A percentile compares a stretch with the other conserved stretches of the same genome.
phyloP scores from a whole-genome alignment of 2,113 vertebrate genomes.

The Sorex fumeus region DNA sequence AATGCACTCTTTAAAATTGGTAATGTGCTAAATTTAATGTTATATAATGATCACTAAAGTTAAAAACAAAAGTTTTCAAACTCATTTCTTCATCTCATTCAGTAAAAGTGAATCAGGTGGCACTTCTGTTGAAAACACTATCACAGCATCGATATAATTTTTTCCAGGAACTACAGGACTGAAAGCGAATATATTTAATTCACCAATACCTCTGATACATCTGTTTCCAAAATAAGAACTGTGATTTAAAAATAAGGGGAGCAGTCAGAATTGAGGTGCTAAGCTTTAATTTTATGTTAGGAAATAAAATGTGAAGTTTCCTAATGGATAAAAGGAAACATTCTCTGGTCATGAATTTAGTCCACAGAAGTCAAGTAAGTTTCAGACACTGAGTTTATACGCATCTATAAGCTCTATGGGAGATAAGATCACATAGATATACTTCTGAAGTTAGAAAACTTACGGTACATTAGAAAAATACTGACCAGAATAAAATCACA shows the following conservation, averaged over 20 bases:
- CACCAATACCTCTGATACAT: not conserved
- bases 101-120: constrained; percentile 44
- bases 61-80: constrained; percentile 31
- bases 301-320: constrained; percentile 22
- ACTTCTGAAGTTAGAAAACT: not conserved
- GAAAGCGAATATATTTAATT: constrained; percentile 35
- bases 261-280: not conserved
- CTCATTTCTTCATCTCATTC: constrained; percentile 35
- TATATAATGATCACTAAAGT: not conserved
- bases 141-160: constrained; percentile 3
- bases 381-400: not conserved
- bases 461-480: not conserved
- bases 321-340: constrained; percentile 45
- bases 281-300: constrained; percentile 39
- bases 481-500: constrained; percentile 12
- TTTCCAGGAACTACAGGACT: not conserved
- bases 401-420: not conserved
- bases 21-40: not conserved
- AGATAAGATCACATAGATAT: not conserved
- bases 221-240: constrained; percentile 32
- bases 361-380: not conserved
- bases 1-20: not conserved
- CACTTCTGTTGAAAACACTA: constrained; percentile 26
- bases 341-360: not conserved
- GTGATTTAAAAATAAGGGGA: constrained; percentile 37